Base-by-base conservation (phyloP, 2,113 vertebrate species). In the Dasyurus viverrinus region DNA sequence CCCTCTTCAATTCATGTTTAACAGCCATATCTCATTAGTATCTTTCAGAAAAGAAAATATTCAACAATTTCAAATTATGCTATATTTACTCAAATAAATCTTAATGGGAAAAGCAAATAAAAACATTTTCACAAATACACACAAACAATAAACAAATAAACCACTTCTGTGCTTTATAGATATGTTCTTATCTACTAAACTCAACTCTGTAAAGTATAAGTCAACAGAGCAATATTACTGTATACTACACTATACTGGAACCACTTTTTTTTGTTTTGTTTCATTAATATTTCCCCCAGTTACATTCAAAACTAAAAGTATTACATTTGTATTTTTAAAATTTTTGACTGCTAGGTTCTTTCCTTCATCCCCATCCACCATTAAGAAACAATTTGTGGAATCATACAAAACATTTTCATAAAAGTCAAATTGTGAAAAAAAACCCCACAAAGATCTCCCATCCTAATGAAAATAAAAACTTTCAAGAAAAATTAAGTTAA, bases 51-150 rank as follows among this genome's bases (percentile, higher is more conserved):
- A n/a, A 68, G n/a, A 84, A 89, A 93, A 53, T 3, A 52, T 1
- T 10, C 24, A 91, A 84, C 93, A 8, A 5, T 91, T 54, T 95
- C 68, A 95, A 94, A 91, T 91, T 84, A 94, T 93, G 55, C 27
- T 96, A 24, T 5, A 93, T 92, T 93, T 95, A 93, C 90, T 94
- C 30, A 10, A n/a, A n/a, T n/a, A n/a, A 36, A 0, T 95, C 53
- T 95, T 93, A 48, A 84, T 91, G 90, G 55, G 94, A 96, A 60
- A 14, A 47, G 0, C 27, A 68, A 19, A 42, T 54, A 93, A 46
- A 42, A 95, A 47, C 0, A 68, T 95, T 0, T 0, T 89, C 7
- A 48, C 48, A 48, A 4, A 48, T 6, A 48, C 48, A 48, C 48
- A 48, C 48, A 14, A 94, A 2, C 91, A 50, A 25, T 48, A 48